These are phyloP conservation scores for Amiota communis DNA, from an alignment of 2,888 invertebrate genomes.

Conservation along the genomic window DNA sequence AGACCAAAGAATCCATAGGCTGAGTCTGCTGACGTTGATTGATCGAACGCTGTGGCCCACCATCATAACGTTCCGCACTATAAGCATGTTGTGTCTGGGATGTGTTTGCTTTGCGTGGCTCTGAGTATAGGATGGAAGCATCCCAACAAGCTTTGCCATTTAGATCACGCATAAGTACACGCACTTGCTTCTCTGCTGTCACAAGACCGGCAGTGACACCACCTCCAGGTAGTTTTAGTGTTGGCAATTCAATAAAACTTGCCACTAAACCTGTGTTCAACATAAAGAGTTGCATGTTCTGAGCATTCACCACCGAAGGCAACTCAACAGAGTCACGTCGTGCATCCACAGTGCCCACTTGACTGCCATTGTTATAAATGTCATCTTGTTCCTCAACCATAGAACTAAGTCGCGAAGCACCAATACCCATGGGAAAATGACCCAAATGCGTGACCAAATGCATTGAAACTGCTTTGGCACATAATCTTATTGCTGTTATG, in stretches of 20 bases:
- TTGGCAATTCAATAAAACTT: conserved; percentile 91
- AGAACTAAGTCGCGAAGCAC: conserved; percentile 90
- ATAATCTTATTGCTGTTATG: conserved; percentile 76
- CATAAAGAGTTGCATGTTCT: conserved; percentile 89
- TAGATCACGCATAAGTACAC: conserved; percentile 90
- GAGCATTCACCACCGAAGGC: conserved; percentile 86
- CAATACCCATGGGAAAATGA: conserved; percentile 94
- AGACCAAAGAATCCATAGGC: conserved; percentile 62
- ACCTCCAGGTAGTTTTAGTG: conserved; percentile 85
- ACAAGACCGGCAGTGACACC: conserved; percentile 84
- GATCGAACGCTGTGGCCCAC: conserved; percentile 42
- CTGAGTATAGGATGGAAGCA: conserved; percentile 90
- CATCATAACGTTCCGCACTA: conserved; percentile 45
- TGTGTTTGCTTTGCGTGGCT: conserved; percentile 74
- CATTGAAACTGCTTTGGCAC: conserved; percentile 78
- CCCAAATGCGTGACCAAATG: conserved; percentile 94
- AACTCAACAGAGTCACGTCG: conserved; percentile 77
- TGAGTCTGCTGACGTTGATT: conserved; percentile 47
- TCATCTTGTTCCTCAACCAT: conserved; percentile 95
- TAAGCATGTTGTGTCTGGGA: conserved; percentile 30
- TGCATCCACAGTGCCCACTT: conserved; percentile 45
- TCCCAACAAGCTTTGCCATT: conserved; percentile 98
- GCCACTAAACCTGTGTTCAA: conserved; percentile 87
- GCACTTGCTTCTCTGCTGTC: conserved; percentile 87
- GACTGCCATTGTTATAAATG: conserved; percentile 70